phyloP scores from a whole-genome alignment of 2,797 vertebrate genomes.

The Luscinia megarhynchos region DNA sequence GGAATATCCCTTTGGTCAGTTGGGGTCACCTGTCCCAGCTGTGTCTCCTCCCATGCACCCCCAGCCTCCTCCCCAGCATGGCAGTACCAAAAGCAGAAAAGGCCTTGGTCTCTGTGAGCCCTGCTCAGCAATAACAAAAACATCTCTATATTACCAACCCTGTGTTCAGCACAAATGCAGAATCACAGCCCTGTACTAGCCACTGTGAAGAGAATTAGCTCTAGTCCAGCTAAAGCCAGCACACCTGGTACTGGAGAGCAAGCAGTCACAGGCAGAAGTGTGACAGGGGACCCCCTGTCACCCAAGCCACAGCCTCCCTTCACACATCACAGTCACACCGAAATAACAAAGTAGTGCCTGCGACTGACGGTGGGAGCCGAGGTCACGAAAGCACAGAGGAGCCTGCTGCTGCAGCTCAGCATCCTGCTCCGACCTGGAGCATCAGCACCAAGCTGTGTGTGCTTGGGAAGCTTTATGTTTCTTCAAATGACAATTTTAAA shows the following conservation, averaged over 20 bases:
- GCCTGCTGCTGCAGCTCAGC: neutral
- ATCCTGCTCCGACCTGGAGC: neutral
- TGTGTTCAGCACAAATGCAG: neutral
- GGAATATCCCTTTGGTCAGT: neutral
- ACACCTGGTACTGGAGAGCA: neutral
- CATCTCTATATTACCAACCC: neutral
- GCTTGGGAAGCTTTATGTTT: neutral
- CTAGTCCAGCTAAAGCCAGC: neutral
- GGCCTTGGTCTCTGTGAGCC: neutral
- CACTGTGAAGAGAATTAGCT: neutral
- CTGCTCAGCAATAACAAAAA: neutral
- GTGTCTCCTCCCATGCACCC: neutral
- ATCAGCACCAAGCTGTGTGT: neutral
- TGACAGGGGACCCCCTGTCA: neutral
- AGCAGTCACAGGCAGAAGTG: neutral
- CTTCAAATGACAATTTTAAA: neutral
- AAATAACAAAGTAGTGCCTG: neutral
- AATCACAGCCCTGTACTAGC: neutral
- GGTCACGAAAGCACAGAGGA: neutral
- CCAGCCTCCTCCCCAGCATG: neutral
- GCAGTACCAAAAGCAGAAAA: neutral
- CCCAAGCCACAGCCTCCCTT: neutral
- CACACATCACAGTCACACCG: rapidly evolving
- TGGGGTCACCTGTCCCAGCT: neutral
- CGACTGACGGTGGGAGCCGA: neutral